Conservation (phyloP, 1,140 invertebrate genomes). For the Drosophila willistoni region DNA sequence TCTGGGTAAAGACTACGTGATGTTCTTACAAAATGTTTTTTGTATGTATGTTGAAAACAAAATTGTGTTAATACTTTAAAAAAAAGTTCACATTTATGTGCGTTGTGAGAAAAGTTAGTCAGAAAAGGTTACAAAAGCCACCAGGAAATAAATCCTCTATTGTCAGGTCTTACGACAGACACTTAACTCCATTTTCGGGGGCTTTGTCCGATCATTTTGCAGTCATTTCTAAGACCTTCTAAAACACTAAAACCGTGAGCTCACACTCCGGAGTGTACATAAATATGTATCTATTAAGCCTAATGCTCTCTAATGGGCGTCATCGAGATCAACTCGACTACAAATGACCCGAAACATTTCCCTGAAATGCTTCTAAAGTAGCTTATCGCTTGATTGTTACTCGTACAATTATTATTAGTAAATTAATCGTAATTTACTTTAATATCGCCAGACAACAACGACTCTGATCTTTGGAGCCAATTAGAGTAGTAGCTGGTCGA, state of each 20-base stretch:
- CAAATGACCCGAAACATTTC: slow-evolving; percentile 23
- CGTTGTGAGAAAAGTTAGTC: neutral
- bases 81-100: slow-evolving; percentile 12
- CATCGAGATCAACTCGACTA: slow-evolving; percentile 33
- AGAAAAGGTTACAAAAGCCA: slow-evolving; percentile 44
- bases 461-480: slow-evolving; percentile 62
- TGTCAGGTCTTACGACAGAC: slow-evolving; percentile 26
- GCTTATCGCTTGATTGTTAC: neutral
- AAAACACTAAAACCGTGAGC: slow-evolving; percentile 5
- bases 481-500: slow-evolving; percentile 31
- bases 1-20: slow-evolving; percentile 50
- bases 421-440: slow-evolving; percentile 51
- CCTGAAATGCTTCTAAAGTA: neutral
- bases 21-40: slow-evolving; percentile 18
- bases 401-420: slow-evolving; percentile 5
- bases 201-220: slow-evolving; percentile 44
- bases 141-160: slow-evolving; percentile 53
- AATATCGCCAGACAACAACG: slow-evolving; percentile 40
- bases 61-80: neutral
- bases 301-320: slow-evolving; percentile 25
- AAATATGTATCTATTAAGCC: slow-evolving; percentile 9
- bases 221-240: slow-evolving; percentile 41
- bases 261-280: neutral
- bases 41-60: neutral
- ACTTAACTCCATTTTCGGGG: slow-evolving; percentile 7